Evolutionary conservation across 2,888 invertebrate genomes (phyloP), one percentile per base, ranked within the genome.

Genomic region (Catocala fraxini): DNA sequence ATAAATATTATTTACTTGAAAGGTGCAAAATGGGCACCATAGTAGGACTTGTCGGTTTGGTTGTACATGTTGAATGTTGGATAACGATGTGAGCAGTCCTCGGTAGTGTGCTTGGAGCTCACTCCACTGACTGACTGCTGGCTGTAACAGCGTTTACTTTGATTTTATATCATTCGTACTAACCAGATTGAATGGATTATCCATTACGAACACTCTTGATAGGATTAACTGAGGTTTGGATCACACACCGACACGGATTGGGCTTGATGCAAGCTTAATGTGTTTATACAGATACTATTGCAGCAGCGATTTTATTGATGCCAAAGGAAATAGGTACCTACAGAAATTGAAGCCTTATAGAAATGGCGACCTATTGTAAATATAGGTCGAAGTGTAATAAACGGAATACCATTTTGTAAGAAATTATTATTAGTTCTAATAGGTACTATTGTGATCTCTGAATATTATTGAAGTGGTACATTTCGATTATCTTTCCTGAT

Each of bases 71-170:
- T 83, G 73, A 64, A 73, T 75, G 73, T 73, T 73, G 51, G 65
- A 51, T 42, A 68, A 59, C 56, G 63, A 62, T 73, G 83, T 88
- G 93, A 93, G 93, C 93, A 93, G 93, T 88, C 93, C 93, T 93
- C 92, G 87, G 90, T 83, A 90, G 92, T 86, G 88, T 73, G 86
- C 82, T 69, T 63, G 69, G 65, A 71, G 84, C 83, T 83, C 89
- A 89, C 89, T 87, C 82, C 89, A 88, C 92, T 87, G 92, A 93
- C 93, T 93, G 92, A 93, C 93, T 93, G 93, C 92, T 91, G 75
- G 41, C 64, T 39, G 11, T 35, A 25, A 45, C 63, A 45, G 43
- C 25, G 15, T 51, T 65, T 60, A 59, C 63, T 72, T 65, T 62
- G 70, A 75, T 86, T 93, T 90, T 94, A 93, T 93, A 93, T 86